A percentile compares a stretch with the other conserved stretches of the same genome.
phyloP scores from a whole-genome alignment of 2,113 vertebrate genomes.

The Bambusicola thoracicus region DNA sequence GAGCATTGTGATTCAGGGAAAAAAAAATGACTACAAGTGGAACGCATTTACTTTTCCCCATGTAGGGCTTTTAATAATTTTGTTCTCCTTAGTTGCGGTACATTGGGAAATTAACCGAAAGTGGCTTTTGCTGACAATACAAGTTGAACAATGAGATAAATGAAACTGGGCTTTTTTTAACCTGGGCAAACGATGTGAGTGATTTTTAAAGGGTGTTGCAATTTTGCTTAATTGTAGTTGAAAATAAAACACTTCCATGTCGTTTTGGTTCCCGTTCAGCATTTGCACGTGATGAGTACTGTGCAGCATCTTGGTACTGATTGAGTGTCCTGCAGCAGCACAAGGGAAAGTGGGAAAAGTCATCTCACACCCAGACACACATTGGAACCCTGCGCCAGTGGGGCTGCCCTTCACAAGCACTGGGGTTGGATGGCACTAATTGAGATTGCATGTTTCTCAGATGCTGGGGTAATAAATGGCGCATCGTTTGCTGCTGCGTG shows the following conservation, averaged over 20 bases:
- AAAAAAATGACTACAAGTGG: background rate
- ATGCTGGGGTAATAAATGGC: background rate
- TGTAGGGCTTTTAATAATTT: background rate
- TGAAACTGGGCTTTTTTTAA: background rate
- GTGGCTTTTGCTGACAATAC: background rate
- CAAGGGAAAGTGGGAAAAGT: background rate
- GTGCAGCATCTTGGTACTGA: background rate
- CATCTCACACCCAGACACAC: background rate
- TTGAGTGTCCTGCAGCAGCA: background rate
- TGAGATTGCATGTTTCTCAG: background rate
- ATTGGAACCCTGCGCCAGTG: background rate
- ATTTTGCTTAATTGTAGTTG: background rate
- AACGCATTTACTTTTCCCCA: background rate
- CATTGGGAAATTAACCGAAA: conserved; percentile 9
- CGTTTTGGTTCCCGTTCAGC: background rate
- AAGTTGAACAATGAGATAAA: background rate
- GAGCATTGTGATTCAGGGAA: background rate
- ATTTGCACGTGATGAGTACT: background rate
- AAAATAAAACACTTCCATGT: background rate
- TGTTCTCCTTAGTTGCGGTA: background rate
- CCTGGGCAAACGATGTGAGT: background rate
- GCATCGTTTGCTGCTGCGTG: background rate
- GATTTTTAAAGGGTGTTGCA: background rate
- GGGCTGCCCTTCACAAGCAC: background rate
- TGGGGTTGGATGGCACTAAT: background rate